These are phyloP conservation scores for Carapus acus DNA, from an alignment of 2,797 vertebrate genomes.

Conservation along the genomic window DNA sequence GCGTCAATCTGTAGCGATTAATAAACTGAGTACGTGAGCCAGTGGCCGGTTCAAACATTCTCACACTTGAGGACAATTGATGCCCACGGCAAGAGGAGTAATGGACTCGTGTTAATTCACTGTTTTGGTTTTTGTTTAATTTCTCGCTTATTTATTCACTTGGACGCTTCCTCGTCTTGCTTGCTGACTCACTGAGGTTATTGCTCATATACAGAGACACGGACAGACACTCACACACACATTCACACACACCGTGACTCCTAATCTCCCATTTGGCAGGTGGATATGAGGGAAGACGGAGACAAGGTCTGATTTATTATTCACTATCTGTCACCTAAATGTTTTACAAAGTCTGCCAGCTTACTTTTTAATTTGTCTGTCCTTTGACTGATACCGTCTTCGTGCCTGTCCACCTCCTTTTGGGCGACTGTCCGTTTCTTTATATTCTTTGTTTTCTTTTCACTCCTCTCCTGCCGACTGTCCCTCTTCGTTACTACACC, in stretches of 20 bases:
- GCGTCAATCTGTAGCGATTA: slow-evolving; percentile 41
- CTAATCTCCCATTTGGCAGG: slow-evolving; percentile 17
- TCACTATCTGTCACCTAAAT: too few species aligned
- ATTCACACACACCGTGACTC: slow-evolving; percentile 24
- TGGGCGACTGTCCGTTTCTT: slow-evolving; percentile 18
- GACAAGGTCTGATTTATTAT: background rate
- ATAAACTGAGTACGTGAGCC: slow-evolving; percentile 50
- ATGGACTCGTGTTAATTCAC: slow-evolving; percentile 38
- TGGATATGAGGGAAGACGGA: background rate
- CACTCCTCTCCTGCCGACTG: background rate
- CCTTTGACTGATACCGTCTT: slow-evolving; percentile 23
- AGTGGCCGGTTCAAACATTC: slow-evolving; percentile 34
- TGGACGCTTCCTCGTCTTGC: slow-evolving; percentile 17
- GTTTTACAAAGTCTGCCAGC: slow-evolving; percentile 8
- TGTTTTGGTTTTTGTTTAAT: slow-evolving; percentile 20
- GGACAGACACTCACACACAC: slow-evolving; percentile 8
- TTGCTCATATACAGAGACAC: slow-evolving; percentile 19
- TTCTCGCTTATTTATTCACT: slow-evolving; percentile 24
- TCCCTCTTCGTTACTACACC: slow-evolving; percentile 47
- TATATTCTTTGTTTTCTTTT: slow-evolving; percentile 17
- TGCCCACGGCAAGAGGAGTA: slow-evolving; percentile 19
- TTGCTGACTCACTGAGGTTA: slow-evolving; percentile 22
- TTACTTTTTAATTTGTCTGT: slow-evolving; percentile 20
- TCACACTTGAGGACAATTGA: slow-evolving; percentile 17
- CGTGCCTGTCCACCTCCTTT: slow-evolving; percentile 1